A percentile compares a stretch with the other conserved stretches of the same genome.
phyloP scores from a whole-genome alignment of 2,888 invertebrate genomes.

The Drosophila mimetica region DNA sequence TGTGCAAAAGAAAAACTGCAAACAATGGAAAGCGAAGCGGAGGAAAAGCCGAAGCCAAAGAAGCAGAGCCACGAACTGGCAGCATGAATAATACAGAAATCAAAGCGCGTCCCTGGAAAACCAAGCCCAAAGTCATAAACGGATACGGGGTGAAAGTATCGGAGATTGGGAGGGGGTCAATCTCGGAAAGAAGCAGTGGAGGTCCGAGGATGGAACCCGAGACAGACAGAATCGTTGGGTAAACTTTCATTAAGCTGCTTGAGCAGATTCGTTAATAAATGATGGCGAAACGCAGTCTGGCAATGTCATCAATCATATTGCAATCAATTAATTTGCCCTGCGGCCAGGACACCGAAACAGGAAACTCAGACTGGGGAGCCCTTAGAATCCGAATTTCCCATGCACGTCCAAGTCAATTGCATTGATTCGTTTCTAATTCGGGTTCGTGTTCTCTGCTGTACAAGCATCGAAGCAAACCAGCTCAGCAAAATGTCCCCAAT shows the following conservation, averaged over 20 bases:
- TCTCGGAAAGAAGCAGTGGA: not conserved
- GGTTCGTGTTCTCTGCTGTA: slow-evolving; percentile 48
- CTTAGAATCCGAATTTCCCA: slow-evolving; percentile 59
- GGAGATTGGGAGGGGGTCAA: not conserved
- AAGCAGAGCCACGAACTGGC: slow-evolving; percentile 30
- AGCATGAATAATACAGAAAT: slow-evolving; percentile 72
- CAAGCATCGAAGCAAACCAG: slow-evolving; percentile 13
- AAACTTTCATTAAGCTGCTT: slow-evolving; percentile 70
- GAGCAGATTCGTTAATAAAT: slow-evolving; percentile 71
- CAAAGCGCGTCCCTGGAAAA: slow-evolving; percentile 68
- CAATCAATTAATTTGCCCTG: slow-evolving; percentile 69
- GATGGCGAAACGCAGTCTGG: slow-evolving; percentile 64
- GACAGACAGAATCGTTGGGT: slow-evolving; percentile 19
- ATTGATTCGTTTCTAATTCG: slow-evolving; percentile 50
- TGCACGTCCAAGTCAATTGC: slow-evolving; percentile 65
- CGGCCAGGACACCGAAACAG: slow-evolving; percentile 18
- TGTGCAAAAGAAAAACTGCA: slow-evolving; percentile 72
- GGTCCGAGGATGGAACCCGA: not conserved
- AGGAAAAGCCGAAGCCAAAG: slow-evolving; percentile 63
- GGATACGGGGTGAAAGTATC: slow-evolving; percentile 9
- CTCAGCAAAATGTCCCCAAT: slow-evolving; percentile 36
- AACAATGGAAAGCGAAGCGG: slow-evolving; percentile 65
- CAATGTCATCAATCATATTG: slow-evolving; percentile 74
- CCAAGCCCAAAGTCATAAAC: slow-evolving; percentile 55
- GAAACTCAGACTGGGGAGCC: not conserved